A percentile compares a stretch with the other conserved stretches of the same genome.
These are phyloP conservation scores for Melanostoma mellinum DNA, from an alignment of 2,888 invertebrate species.

Conservation along the genomic window DNA sequence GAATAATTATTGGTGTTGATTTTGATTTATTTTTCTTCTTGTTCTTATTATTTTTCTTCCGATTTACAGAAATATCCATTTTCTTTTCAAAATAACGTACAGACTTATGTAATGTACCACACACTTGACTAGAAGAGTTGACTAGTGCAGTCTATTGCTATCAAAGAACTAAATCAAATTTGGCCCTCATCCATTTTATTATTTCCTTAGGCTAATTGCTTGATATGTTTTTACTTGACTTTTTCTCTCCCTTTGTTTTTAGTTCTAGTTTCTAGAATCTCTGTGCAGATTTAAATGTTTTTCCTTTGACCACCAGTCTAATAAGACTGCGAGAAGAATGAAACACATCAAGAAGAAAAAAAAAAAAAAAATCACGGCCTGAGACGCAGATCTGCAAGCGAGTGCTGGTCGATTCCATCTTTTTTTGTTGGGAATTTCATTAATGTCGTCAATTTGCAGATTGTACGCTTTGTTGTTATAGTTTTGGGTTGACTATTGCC, in stretches of 20 bases:
- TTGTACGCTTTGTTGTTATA: background rate
- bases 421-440: slow-evolving; percentile 1
- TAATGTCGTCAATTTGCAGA: slow-evolving; percentile 18
- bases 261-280: slow-evolving; percentile 27
- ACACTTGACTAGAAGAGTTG: background rate
- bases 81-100: slow-evolving; percentile 27
- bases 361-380: background rate
- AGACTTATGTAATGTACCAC: slow-evolving; percentile 44
- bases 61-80: slow-evolving; percentile 36
- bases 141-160: slow-evolving; percentile 61
- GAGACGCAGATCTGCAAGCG: background rate
- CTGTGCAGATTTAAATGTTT: slow-evolving; percentile 20
- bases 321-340: background rate
- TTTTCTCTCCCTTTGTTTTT: slow-evolving; percentile 13
- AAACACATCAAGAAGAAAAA: slow-evolving; percentile 1
- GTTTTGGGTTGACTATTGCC: background rate
- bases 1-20: background rate
- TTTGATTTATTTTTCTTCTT: slow-evolving; percentile 37
- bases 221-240: slow-evolving; percentile 29
- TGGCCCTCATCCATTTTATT: slow-evolving; percentile 64
- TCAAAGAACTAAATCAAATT: slow-evolving; percentile 64
- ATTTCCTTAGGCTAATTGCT: slow-evolving; percentile 35
- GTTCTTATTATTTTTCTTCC: slow-evolving; percentile 45
- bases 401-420: background rate
- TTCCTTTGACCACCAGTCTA: too few relatives aligned